Percentiles rank a stretch among this genome's conserved stretches.
Conservation (phyloP, 2,797 vertebrate genomes). For the Iguana delicatissima region DNA sequence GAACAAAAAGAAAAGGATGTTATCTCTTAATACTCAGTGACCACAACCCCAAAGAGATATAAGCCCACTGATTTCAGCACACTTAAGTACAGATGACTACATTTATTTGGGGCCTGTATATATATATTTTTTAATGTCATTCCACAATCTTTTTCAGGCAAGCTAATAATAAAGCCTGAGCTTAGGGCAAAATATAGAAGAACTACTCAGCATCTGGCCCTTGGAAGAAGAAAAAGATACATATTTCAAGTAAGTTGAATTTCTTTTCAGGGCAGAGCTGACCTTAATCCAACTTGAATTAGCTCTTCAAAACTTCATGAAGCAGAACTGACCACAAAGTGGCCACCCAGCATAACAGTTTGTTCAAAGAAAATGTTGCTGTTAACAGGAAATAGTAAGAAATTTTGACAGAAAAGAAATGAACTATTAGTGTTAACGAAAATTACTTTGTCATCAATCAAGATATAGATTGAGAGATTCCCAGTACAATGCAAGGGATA, state of each 20-base stretch:
- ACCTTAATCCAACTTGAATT: conserved; percentile 62
- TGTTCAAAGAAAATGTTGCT: conserved; percentile 19
- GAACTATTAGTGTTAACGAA: not conserved
- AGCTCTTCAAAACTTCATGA: conserved; percentile 41
- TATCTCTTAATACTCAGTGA: not conserved
- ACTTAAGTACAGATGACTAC: not conserved
- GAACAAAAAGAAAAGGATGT: not conserved
- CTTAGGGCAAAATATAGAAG: conserved; percentile 38
- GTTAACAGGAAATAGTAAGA: conserved; percentile 21
- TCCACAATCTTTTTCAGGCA: conserved; percentile 31
- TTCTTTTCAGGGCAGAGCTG: conserved; percentile 56
- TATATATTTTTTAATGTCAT: conserved; percentile 34
- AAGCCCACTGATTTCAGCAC: not conserved
- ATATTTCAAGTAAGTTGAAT: conserved; percentile 38
- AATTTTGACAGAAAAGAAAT: not conserved
- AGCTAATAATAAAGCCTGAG: conserved; percentile 19
- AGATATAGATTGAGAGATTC: not conserved
- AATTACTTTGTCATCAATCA: not conserved
- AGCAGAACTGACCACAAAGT: conserved; percentile 43
- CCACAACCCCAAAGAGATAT: not conserved
- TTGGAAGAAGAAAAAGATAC: conserved; percentile 14
- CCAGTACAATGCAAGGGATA: not conserved
- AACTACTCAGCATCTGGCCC: conserved; percentile 31
- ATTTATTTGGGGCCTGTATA: not conserved
- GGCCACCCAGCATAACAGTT: conserved; percentile 17